These are phyloP conservation scores for Phasia obesa DNA, from an alignment of 2,888 invertebrate genomes.

Conservation along the genomic window DNA sequence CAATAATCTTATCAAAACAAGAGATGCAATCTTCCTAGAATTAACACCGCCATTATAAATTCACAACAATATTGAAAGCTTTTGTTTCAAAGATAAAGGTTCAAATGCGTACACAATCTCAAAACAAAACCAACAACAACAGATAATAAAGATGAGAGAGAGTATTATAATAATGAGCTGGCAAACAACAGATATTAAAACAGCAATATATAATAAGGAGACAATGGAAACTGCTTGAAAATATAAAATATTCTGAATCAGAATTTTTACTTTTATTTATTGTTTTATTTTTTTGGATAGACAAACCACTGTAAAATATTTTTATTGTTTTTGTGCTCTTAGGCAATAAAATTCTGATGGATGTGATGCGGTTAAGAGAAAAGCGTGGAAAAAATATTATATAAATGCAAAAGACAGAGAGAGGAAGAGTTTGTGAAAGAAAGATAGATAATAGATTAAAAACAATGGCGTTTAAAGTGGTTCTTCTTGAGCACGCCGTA, in stretches of 20 bases:
- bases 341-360: conserved; percentile 19
- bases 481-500: neutral
- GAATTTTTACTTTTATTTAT: neutral
- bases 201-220: neutral
- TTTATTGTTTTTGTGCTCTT: conserved; percentile 20
- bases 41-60: neutral
- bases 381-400: neutral
- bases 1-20: conserved; percentile 5
- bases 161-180: conserved; percentile 36
- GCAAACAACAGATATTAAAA: conserved; percentile 14
- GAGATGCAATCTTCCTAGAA: neutral
- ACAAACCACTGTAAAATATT: neutral
- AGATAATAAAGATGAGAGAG: neutral
- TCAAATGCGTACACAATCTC: conserved; percentile 17
- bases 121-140: neutral
- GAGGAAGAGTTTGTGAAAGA: no score
- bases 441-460: no score
- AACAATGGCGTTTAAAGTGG: conserved; percentile 13
- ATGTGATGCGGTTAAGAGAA: neutral
- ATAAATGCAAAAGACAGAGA: neutral
- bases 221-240: neutral
- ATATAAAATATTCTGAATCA: neutral
- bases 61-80: conserved; percentile 6
- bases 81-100: conserved; percentile 6
- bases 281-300: neutral